Base-by-base conservation (phyloP, 2,888 invertebrate genomes). In the Cantharis flavilabris region DNA sequence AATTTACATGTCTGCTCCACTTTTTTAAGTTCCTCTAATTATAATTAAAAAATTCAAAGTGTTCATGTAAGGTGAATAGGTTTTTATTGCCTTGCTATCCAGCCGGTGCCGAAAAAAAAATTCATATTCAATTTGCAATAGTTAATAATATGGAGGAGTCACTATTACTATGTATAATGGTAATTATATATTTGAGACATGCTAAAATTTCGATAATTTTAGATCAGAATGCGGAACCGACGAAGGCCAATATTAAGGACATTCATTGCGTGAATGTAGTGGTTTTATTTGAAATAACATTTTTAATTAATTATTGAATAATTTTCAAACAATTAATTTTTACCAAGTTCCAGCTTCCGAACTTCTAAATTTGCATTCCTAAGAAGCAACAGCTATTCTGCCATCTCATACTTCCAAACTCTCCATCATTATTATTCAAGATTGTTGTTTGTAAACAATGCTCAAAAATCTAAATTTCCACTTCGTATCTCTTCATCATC, bases 201-300 rank as follows among this genome's bases (percentile, higher is more conserved):
- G 26, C 65, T 23, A 67, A 67, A 67, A 23, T 67, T 67, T 67
- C 13, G 65, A 23, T 67, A 67, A 67, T 67, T 67, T 67, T 67
- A 67, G 65, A 67, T 23, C 23, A 67, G 65, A 67, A 67, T 67
- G 65, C 65, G 65, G 65, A 67, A 67, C 65, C 26, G 2, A 13
- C 23, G 65, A 67, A 67, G 65, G 65, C 26, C 26, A 67, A 67
- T 67, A 23, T 67, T 67, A 67, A 67, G 65, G 65, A 67, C 65
- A 23, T 67, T 26, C 23, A 67, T 67, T 67, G 65, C 65, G 65
- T 13, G 65, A 67, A 67, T 67, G 65, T 67, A 23, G 26, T 23
- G 26, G 49, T 49, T 49, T 67, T 67, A 26, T 67, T 13, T 23
- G 3, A 67, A 67, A 67, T n/a, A 67, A 26, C 9, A 67, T n/a